Evolutionary conservation across 2,797 vertebrate species (phyloP), one percentile per base, ranked within the genome.

Genomic region (Pelobates cultripes): DNA sequence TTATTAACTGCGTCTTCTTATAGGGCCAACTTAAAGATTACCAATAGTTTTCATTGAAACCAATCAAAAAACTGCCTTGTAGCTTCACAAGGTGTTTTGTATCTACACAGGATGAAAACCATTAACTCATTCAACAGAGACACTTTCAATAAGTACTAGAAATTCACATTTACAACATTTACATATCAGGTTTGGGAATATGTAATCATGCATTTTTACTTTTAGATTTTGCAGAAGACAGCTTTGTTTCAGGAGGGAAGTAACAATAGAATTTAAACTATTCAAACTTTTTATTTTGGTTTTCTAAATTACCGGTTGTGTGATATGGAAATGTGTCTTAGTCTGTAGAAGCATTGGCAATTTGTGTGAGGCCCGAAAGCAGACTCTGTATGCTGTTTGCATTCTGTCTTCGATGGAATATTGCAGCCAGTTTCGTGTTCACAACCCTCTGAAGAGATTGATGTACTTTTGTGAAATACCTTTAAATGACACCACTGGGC

Each of bases 401-500:
- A 74, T 78, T 53, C 42, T 73, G 70, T 53, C 63, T 78, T 45
- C 47, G 41, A 47, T 47, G 70, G 70, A 78, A 73, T 64, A 83
- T 78, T 78, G 75, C 75, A 78, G 75, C 70, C 70, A 73, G 61
- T 77, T 82, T 77, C 74, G 47, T 77, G 80, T 72, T 69, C 69
- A 71, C 57, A 57, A 53, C 68, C 68, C 68, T 82, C 60, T 66
- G 74, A 68, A 83, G 81, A 83, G 76, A 83, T 83, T 83, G 70
- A 83, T 78, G 81, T 78, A 61, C 75, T 83, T 83, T 78, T 83
- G 64, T 44, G 53, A 78, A 83, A 73, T 83, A 70, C 76, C 70
- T 78, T 73, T 78, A 83, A 83, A 83, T 83, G 70, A 78, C 76
- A 83, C 81, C 75, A 74, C 81, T 78, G 81, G 70, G 81, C 70